Conservation (phyloP, 2,888 invertebrate genomes). For the Diarsia mendica region DNA sequence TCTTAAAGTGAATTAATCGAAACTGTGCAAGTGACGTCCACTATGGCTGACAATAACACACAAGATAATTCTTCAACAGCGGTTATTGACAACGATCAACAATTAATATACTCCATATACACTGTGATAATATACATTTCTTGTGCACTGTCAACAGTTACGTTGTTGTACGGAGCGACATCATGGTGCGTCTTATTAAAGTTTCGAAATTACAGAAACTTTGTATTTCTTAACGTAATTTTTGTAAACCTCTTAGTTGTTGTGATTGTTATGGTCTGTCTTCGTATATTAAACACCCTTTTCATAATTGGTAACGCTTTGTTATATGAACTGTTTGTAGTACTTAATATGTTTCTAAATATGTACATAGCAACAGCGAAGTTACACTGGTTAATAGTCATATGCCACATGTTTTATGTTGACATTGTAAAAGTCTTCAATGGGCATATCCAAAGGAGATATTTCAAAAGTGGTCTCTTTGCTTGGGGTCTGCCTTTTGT, state of each 20-base stretch:
- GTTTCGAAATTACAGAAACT: too few species aligned
- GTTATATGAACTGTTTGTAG: neutral
- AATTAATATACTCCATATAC: too few species aligned
- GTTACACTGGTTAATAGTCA: neutral
- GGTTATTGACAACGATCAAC: too few species aligned
- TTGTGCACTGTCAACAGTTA: neutral
- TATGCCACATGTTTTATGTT: constrained; percentile 18
- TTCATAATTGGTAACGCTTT: neutral
- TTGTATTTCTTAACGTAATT: constrained; percentile 1
- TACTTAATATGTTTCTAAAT: neutral
- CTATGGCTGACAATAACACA: neutral
- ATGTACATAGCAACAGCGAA: neutral
- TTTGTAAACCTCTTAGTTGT: neutral
- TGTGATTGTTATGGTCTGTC: neutral
- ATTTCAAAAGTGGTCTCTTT: neutral
- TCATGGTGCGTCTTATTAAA: too few species aligned
- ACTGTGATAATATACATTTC: too few species aligned
- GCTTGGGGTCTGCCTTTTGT: neutral
- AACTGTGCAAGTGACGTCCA: neutral
- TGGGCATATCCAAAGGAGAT: neutral
- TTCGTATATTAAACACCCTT: neutral
- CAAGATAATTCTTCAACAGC: too few species aligned
- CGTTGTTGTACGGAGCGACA: too few species aligned
- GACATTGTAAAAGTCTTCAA: constrained; percentile 15
- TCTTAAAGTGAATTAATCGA: too few species aligned